A percentile compares a stretch with the other conserved stretches of the same genome.
Conservation (phyloP, 2,797 vertebrate species). For the Oreochromis grahami region DNA sequence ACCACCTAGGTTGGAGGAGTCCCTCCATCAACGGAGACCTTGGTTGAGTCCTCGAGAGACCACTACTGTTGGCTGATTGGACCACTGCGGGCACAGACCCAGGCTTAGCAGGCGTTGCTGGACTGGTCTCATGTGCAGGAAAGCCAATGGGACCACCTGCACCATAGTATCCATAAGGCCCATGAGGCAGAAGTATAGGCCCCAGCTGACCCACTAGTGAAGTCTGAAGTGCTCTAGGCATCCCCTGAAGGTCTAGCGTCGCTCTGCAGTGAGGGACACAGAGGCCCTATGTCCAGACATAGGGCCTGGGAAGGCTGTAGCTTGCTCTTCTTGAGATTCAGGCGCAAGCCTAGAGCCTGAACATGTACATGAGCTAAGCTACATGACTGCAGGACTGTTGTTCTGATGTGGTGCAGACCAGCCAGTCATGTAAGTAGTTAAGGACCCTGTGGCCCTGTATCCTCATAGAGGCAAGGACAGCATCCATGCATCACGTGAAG, state of each 20-base stretch:
- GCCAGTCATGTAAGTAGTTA: background rate
- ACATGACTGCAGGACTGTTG: background rate
- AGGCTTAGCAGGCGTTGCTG: too few species aligned
- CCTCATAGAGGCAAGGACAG: background rate
- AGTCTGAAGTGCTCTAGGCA: background rate
- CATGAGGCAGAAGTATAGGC: background rate
- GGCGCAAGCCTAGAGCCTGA: background rate
- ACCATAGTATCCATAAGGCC: background rate
- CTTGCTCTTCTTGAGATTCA: background rate
- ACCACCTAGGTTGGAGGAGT: background rate
- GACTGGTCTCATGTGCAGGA: too few species aligned
- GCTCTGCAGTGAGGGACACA: background rate
- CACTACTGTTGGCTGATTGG: too few species aligned
- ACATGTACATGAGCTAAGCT: background rate
- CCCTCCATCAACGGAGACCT: background rate
- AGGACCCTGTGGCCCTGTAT: accelerated
- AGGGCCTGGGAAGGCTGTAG: background rate
- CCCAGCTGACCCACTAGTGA: background rate
- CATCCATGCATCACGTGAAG: background rate
- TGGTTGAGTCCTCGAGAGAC: too few species aligned
- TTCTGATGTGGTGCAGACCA: background rate
- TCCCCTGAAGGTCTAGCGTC: accelerated
- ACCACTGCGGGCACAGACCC: too few species aligned
- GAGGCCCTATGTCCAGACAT: background rate
- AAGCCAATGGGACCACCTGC: too few species aligned